These are phyloP conservation scores for Nasua narica DNA, from an alignment of 2,797 vertebrate species.

Conservation along the genomic window DNA sequence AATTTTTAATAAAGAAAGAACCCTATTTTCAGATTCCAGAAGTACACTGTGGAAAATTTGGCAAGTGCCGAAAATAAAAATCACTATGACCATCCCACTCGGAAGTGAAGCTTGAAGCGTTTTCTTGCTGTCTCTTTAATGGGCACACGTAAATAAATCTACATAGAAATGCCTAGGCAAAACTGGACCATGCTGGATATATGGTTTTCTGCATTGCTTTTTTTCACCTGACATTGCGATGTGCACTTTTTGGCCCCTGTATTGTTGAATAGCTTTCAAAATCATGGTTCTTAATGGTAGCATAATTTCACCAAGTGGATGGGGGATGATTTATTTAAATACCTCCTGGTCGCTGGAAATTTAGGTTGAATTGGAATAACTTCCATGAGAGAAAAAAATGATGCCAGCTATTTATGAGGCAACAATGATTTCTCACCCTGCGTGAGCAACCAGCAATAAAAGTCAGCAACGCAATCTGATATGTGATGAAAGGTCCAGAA, in stretches of 20 bases:
- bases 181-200: neutral
- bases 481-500: constrained; percentile 11
- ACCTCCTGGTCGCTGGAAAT: neutral
- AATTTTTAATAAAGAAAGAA: neutral
- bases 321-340: constrained; percentile 39
- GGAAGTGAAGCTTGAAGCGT: neutral
- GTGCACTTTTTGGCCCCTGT: neutral
- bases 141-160: neutral
- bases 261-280: constrained; percentile 43
- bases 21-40: neutral
- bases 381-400: neutral
- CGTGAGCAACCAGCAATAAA: constrained; percentile 19
- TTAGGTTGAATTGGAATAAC: constrained; percentile 50
- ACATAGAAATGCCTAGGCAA: neutral
- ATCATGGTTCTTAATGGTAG: constrained; percentile 42
- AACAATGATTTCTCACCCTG: constrained; percentile 31
- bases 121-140: neutral
- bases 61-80: neutral
- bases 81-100: neutral
- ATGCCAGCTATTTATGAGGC: neutral
- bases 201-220: neutral
- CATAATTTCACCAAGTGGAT: neutral
- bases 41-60: neutral
- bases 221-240: neutral
- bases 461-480: neutral